These are phyloP conservation scores for Stomorhina lunata DNA, from an alignment of 2,888 invertebrate genomes.

Conservation along the genomic window DNA sequence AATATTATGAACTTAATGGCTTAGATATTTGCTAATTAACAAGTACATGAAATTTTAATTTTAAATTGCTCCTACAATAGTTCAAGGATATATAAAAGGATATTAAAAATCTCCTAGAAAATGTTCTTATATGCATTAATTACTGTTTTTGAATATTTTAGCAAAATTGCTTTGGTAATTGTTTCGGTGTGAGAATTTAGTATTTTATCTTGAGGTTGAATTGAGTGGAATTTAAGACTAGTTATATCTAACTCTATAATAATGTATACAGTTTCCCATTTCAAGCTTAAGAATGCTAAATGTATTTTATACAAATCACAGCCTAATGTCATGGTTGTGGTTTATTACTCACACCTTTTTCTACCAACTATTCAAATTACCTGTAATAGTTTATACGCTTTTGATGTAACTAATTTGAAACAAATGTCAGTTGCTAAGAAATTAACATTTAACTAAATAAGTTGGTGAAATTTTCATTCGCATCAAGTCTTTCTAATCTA, in stretches of 20 bases:
- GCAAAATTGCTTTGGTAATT: background rate
- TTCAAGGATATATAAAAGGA: too few relatives aligned
- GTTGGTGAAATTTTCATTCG: slow-evolving; percentile 8
- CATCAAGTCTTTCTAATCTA: slow-evolving; percentile 36
- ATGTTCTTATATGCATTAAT: too few relatives aligned
- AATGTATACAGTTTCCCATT: background rate
- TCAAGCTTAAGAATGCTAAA: background rate
- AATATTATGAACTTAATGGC: too few relatives aligned
- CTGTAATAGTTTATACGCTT: background rate
- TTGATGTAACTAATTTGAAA: slow-evolving; percentile 10
- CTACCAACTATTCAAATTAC: slow-evolving; percentile 3
- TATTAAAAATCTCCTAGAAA: too few relatives aligned
- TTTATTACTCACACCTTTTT: background rate
- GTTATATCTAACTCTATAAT: background rate
- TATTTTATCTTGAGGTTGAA: background rate
- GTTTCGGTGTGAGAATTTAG: background rate
- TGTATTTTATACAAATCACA: slow-evolving; percentile 11
- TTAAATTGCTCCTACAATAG: too few relatives aligned
- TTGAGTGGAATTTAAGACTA: background rate
- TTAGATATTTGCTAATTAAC: too few relatives aligned
- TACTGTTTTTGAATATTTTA: too few relatives aligned
- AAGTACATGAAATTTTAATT: too few relatives aligned
- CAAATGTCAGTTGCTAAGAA: background rate
- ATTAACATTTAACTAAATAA: background rate
- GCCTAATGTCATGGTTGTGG: background rate